Evolutionary conservation across 1,140 invertebrate genomes (phyloP).

Genomic region (Trichogramma pretiosum): DNA sequence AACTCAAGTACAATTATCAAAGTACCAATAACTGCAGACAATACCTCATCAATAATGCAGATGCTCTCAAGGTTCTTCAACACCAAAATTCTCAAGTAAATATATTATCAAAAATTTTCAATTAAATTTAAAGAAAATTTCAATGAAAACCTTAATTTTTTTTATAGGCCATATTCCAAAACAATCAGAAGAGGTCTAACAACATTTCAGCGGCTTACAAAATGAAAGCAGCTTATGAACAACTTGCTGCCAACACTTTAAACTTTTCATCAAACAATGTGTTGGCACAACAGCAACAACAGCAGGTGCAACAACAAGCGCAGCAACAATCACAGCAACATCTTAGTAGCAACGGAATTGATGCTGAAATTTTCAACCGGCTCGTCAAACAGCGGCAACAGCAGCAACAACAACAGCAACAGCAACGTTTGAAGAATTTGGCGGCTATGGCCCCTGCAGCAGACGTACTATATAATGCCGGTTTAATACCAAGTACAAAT

Average conservation of each 20-base stretch:
- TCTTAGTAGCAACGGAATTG: slow-evolving; percentile 25
- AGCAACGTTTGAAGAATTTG: slow-evolving; percentile 22
- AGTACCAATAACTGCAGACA: slow-evolving; percentile 32
- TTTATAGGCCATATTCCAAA: slow-evolving; percentile 25
- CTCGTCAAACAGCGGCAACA: slow-evolving; percentile 24
- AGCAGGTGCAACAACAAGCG: slow-evolving; percentile 13
- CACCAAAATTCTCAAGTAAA: slow-evolving; percentile 23
- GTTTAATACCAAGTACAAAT: slow-evolving; percentile 27
- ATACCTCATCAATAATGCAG: slow-evolving; percentile 31
- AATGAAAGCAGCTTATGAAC: slow-evolving; percentile 29
- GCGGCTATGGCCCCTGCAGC: slow-evolving; percentile 20
- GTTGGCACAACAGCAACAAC: slow-evolving; percentile 20
- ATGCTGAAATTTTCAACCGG: slow-evolving; percentile 34
- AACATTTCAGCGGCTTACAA: slow-evolving; percentile 29
- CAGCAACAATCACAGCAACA: too few relatives aligned
- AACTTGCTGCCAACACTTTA: slow-evolving; percentile 29
- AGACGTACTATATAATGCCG: slow-evolving; percentile 35
- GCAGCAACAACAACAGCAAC: slow-evolving; percentile 24
- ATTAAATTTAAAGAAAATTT: neutral
- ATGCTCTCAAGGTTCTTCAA: slow-evolving; percentile 28
- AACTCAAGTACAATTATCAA: slow-evolving; percentile 35
- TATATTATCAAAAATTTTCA: neutral
- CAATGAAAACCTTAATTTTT: neutral
- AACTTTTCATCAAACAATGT: slow-evolving; percentile 22
- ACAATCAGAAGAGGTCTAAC: slow-evolving; percentile 26